Conservation (phyloP, 2,113 vertebrate genomes). For the Leptobrachium leishanense region DNA sequence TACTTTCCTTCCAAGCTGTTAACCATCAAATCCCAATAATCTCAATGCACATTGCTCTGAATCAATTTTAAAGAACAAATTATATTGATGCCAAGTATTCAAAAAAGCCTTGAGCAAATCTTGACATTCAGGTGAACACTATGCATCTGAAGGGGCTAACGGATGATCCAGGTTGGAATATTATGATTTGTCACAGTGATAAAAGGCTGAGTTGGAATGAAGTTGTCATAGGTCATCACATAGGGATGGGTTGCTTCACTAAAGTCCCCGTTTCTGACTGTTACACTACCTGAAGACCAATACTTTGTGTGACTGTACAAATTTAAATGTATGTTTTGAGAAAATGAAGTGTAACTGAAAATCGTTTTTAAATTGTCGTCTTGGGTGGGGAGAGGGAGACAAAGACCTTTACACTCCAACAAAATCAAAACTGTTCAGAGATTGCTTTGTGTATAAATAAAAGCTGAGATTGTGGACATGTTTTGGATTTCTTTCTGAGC, state of each 20-base stretch:
- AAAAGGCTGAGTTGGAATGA: too few species aligned
- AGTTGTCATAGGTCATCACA: neutral
- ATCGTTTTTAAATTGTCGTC: constrained; percentile 9
- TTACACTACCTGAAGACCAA: constrained; percentile 41
- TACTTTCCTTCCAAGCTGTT: too few species aligned
- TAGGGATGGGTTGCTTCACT: neutral
- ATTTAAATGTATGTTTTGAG: constrained; percentile 15
- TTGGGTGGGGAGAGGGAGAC: neutral
- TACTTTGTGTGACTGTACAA: constrained; percentile 3
- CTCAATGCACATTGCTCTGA: too few species aligned
- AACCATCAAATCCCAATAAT: too few species aligned
- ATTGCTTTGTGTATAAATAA: constrained; percentile 22
- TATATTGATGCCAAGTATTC: too few species aligned
- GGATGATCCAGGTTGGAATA: too few species aligned
- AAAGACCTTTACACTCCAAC: constrained; percentile 19
- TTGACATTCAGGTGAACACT: too few species aligned
- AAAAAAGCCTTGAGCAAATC: too few species aligned
- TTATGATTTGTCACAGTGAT: too few species aligned
- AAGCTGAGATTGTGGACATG: constrained; percentile 8
- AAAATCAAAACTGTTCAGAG: neutral
- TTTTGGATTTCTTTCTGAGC: neutral
- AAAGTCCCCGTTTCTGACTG: constrained; percentile 8
- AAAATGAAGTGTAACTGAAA: constrained; percentile 2
- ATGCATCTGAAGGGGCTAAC: too few species aligned
- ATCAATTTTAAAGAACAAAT: too few species aligned